A percentile compares a stretch with the other conserved stretches of the same genome.
Conservation (phyloP, 2,797 vertebrate genomes). For the Sciurus vulgaris region DNA sequence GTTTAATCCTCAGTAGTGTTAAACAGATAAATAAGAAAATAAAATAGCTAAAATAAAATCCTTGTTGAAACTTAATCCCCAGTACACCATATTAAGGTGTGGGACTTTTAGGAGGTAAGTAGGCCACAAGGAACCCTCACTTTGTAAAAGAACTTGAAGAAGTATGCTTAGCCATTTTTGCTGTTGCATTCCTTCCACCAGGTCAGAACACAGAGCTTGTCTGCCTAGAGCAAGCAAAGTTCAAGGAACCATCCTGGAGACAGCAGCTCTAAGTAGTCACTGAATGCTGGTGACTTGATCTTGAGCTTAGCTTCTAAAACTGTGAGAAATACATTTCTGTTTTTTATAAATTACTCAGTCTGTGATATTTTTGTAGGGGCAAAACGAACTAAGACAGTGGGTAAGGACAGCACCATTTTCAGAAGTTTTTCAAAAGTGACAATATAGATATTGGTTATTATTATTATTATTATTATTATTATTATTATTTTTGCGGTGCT, state of each 20-base stretch:
- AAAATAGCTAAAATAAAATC: background rate
- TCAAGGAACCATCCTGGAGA: background rate
- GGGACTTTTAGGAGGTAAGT: background rate
- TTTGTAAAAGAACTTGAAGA: background rate
- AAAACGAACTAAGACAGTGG: background rate
- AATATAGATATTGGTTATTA: background rate
- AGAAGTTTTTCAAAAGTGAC: background rate
- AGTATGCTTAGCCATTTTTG: background rate
- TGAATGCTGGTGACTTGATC: background rate
- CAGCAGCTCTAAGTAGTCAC: background rate
- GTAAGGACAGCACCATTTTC: background rate
- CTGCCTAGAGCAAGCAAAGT: background rate
- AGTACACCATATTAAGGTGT: background rate
- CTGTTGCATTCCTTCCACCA: background rate
- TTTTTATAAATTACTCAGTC: background rate
- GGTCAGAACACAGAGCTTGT: background rate
- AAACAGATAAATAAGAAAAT: no score
- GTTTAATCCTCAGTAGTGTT: no score
- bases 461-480: background rate
- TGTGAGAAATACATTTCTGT: background rate
- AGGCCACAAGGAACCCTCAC: background rate
- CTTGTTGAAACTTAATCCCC: background rate
- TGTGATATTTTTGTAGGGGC: background rate
- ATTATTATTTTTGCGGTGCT: no score
- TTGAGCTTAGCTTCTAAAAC: background rate